Base-by-base conservation (phyloP, 1,140 invertebrate genomes). In the Drosophila chauvacae region DNA sequence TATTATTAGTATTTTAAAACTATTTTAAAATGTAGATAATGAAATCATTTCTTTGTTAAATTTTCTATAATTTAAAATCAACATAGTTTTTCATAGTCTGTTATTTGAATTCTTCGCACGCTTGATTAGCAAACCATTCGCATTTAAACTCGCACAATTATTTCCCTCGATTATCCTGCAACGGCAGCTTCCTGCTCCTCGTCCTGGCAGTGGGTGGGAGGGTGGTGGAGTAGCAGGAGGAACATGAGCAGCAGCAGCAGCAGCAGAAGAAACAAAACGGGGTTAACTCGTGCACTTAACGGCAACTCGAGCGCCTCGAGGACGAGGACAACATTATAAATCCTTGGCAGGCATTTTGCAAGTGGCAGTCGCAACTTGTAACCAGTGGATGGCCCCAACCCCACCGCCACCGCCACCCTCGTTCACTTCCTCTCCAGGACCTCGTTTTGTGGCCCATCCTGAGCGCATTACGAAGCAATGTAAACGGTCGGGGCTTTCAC, bases 271-370 rank as follows among this genome's bases (percentile, higher is more conserved):
- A 63, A 80, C 59, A 80, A 83, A 88, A 88, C 69, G 84, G 82
- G 84, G 84, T 88, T 88, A 88, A 88, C 84, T 87, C 84, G 85
- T 87, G 85, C 85, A 88, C 84, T 90, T 87, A 87, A 87, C 84
- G 85, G 74, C 63, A 77, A 78, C 80, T 77, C 72, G 80, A 88
- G 84, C 84, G 83, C 74, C 84, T 76, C 84, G 80, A 78, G 82
- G 56, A 85, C 78, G 82, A 88, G 84, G 83, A 88, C 85, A 90
- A 88, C 84, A 90, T 88, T 88, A 88, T 88, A 88, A 88, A 88
- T 88, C 84, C 73, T 78, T 76, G 77, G 64, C 84, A 88, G 84
- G 84, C 84, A 88, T 90, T 70, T 88, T 88, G 85, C 84, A 84
- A 88, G 85, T 88, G 84, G 84, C 84, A 87, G 80, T 79, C 77